A percentile compares a stretch with the other conserved stretches of the same genome.
phyloP scores from a whole-genome alignment of 2,113 vertebrate genomes.

The Buteo buteo region DNA sequence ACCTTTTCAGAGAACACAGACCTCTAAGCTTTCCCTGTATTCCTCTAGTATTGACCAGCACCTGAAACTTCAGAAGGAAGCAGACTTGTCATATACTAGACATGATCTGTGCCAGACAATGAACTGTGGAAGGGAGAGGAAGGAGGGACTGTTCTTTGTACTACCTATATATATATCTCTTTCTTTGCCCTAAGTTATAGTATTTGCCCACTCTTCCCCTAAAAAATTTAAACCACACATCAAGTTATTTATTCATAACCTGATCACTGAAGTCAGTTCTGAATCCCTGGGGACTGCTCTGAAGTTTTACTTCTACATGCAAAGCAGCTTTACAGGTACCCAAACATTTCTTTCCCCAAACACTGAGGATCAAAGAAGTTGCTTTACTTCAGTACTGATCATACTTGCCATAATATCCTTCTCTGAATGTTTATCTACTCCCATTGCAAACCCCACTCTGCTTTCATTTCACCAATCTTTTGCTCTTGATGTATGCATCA shows the following conservation, averaged over 20 bases:
- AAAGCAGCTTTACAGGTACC: neutral
- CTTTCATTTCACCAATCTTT: neutral
- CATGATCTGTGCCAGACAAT: neutral
- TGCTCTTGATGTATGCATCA: neutral
- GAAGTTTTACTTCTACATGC: neutral
- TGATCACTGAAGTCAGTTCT: neutral
- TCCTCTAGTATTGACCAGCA: neutral
- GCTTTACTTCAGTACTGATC: neutral
- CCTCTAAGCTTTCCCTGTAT: neutral
- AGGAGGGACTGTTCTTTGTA: neutral
- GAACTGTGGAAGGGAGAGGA: neutral
- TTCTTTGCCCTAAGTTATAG: neutral
- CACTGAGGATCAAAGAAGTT: neutral
- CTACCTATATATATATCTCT: neutral
- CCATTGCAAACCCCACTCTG: neutral
- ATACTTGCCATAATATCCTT: neutral
- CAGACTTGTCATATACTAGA: neutral
- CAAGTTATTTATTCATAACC: neutral
- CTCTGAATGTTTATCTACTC: neutral
- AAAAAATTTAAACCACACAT: neutral
- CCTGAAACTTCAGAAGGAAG: neutral
- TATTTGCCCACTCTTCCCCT: neutral
- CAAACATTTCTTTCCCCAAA: neutral
- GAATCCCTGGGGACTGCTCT: neutral
- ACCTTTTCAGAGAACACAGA: neutral